Evolutionary conservation across 2,113 vertebrate genomes (phyloP).

Genomic region (Spea bombifrons): DNA sequence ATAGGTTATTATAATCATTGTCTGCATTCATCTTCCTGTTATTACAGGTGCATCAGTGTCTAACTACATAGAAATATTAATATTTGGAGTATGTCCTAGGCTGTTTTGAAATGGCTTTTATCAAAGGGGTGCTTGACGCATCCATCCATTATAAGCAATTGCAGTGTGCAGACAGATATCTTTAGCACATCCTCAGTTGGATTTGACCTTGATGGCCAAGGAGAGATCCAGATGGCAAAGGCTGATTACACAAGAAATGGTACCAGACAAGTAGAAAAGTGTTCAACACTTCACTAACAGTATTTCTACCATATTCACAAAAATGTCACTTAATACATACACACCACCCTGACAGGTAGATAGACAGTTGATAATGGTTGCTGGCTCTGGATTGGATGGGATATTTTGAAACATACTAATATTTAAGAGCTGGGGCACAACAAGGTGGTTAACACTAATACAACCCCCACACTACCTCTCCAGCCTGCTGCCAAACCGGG

Average conservation of each 20-base stretch:
- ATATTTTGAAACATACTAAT: no score
- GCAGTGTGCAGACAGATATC: slow-evolving; percentile 26
- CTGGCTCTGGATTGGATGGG: no score
- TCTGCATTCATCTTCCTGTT: slow-evolving; percentile 26
- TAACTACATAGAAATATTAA: slow-evolving; percentile 33
- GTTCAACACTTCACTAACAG: no score
- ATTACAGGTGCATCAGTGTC: slow-evolving; percentile 40
- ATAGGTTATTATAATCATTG: slow-evolving; percentile 41
- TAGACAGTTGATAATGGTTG: no score
- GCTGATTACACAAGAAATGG: slow-evolving; percentile 11
- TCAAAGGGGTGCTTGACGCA: slow-evolving; percentile 18
- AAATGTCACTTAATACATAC: no score
- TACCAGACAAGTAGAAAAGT: not conserved
- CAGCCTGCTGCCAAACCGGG: no score
- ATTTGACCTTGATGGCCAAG: slow-evolving; percentile 35
- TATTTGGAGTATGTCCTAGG: slow-evolving; percentile 28
- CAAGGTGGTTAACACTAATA: no score
- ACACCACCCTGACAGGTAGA: no score
- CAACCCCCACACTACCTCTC: no score
- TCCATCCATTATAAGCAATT: slow-evolving; percentile 18
- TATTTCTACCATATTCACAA: no score
- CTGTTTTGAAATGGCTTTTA: slow-evolving; percentile 30
- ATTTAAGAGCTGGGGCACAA: no score
- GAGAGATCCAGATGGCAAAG: slow-evolving; percentile 8
- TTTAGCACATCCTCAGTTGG: slow-evolving; percentile 29